These are phyloP conservation scores for Hapalemur alaotrensis DNA, from an alignment of 2,797 vertebrate species.

Conservation along the genomic window DNA sequence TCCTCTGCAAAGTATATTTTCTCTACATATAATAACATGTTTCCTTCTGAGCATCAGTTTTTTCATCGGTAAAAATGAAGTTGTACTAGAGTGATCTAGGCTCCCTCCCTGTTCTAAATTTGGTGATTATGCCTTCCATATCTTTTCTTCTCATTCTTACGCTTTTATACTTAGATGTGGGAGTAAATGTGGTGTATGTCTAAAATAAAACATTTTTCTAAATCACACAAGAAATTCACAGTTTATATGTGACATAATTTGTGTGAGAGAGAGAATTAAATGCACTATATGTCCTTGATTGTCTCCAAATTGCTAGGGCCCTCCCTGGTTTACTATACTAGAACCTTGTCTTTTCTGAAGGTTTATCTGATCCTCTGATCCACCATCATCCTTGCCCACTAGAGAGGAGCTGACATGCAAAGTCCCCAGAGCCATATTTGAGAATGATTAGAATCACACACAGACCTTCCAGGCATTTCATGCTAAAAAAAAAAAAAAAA, in stretches of 20 bases:
- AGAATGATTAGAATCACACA: neutral
- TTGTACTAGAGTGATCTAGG: neutral
- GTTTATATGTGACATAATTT: neutral
- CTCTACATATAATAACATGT: neutral
- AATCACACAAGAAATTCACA: neutral
- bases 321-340: neutral
- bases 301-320: neutral
- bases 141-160: neutral
- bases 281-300: neutral
- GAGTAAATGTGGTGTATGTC: neutral
- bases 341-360: neutral
- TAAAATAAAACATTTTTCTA: conserved; percentile 7
- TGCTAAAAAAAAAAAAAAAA: neutral
- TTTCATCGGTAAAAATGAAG: conserved; percentile 6
- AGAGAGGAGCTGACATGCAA: neutral
- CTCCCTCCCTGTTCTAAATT: neutral
- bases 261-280: neutral
- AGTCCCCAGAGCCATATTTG: neutral
- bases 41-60: neutral
- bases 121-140: neutral
- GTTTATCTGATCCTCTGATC: neutral
- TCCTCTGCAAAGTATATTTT: neutral
- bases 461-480: neutral
- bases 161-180: conserved; percentile 21
- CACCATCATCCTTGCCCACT: neutral